A percentile compares a stretch with the other conserved stretches of the same genome.
Conservation (phyloP, 2,797 vertebrate genomes). For the Pangasius djambal region DNA sequence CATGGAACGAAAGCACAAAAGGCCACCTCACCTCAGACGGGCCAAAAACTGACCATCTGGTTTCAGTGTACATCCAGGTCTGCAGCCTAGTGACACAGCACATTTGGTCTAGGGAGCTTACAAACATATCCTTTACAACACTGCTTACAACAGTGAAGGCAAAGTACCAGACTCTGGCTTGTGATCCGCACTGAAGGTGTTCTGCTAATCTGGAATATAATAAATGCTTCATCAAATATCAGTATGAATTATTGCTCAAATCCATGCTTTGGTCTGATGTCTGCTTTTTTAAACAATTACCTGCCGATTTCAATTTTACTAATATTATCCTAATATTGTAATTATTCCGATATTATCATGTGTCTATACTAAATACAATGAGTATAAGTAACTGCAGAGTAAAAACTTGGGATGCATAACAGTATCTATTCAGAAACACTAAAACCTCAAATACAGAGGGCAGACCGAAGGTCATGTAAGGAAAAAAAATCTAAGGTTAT, state of each 20-base stretch:
- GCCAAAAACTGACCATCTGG: not conserved
- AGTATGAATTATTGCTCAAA: too few species aligned
- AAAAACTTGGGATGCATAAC: not conserved
- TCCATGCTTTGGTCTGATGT: not conserved
- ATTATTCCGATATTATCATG: not conserved
- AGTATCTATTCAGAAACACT: not conserved
- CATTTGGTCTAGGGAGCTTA: not conserved
- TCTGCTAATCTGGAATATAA: not conserved
- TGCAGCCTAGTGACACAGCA: not conserved
- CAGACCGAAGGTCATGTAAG: not conserved
- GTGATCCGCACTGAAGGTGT: not conserved
- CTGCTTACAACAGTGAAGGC: not conserved
- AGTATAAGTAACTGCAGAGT: too few species aligned
- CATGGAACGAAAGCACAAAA: not conserved
- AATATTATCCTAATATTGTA: not conserved
- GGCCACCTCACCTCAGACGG: not conserved
- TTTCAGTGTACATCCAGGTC: not conserved
- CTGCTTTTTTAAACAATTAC: not conserved
- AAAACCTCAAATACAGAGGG: not conserved
- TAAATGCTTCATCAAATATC: not conserved
- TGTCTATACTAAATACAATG: not conserved
- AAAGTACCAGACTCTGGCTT: not conserved
- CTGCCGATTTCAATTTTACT: not conserved
- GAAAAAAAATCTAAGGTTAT: not conserved
- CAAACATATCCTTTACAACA: not conserved